Percentiles rank a stretch among this genome's conserved stretches.
phyloP scores from a whole-genome alignment of 2,888 invertebrate species.

The Rhagophthalmus giganteus region DNA sequence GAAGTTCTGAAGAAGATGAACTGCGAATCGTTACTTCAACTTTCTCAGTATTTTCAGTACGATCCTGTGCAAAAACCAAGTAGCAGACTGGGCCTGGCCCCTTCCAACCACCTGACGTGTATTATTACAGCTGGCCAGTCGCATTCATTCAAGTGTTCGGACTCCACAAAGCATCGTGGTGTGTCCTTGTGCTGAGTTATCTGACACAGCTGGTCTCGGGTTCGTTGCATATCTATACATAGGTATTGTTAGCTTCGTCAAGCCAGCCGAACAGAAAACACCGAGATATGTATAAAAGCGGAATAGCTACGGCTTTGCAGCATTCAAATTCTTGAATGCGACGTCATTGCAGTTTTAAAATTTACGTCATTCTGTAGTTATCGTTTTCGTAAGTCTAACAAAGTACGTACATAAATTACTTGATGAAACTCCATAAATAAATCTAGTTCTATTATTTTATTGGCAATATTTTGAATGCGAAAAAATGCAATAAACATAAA shows the following conservation, averaged over 20 bases:
- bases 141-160: constrained; percentile 40
- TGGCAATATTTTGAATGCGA: no score
- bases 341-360: no score
- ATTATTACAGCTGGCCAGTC: constrained; percentile 41
- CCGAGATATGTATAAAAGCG: neutral
- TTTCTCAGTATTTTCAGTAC: constrained; percentile 1
- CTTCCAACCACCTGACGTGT: constrained; percentile 36
- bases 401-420: no score
- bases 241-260: constrained; percentile 6
- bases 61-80: constrained; percentile 1
- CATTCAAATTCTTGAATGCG: no score
- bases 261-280: neutral
- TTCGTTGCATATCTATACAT: constrained; percentile 19
- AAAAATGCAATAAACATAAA: no score
- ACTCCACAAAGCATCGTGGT: constrained; percentile 14
- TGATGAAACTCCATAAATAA: no score
- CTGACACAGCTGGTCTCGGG: constrained; percentile 23
- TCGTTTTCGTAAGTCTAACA: no score
- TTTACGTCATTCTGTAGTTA: no score
- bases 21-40: no score
- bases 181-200: constrained; percentile 22
- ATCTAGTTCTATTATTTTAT: no score
- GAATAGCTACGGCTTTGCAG: neutral
- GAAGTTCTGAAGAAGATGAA: no score
- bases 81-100: constrained; percentile 2